Evolutionary conservation across 2,113 vertebrate species (phyloP).

Genomic region (Vidua macroura): DNA sequence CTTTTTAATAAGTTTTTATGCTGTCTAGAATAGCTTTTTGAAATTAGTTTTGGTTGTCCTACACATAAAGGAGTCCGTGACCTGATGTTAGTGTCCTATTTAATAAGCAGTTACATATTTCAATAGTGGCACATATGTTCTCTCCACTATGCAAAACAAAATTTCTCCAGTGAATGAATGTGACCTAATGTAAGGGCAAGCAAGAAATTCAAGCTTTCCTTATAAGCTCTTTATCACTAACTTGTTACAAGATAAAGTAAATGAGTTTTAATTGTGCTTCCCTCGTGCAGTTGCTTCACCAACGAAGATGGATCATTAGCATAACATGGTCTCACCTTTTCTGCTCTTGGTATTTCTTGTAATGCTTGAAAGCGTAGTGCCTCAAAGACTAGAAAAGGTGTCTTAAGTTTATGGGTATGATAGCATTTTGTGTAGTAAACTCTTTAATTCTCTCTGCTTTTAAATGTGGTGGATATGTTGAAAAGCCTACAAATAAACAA

Average conservation of each 20-base stretch:
- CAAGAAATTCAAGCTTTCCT: background rate
- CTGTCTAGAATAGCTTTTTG: background rate
- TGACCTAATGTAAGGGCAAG: background rate
- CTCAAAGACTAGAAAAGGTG: background rate
- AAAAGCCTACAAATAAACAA: background rate
- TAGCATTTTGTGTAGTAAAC: background rate
- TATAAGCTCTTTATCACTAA: conserved; percentile 16
- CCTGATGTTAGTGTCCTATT: conserved; percentile 30
- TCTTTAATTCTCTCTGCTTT: background rate
- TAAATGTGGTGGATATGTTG: background rate
- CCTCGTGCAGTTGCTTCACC: background rate
- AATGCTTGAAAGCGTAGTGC: background rate
- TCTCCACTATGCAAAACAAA: background rate
- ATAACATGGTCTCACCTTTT: background rate
- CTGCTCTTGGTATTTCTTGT: background rate
- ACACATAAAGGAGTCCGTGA: conserved; percentile 5
- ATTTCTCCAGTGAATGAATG: background rate
- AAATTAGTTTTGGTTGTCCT: conserved; percentile 33
- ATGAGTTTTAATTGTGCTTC: conserved; percentile 54
- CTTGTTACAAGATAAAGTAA: conserved; percentile 51
- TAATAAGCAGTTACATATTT: background rate
- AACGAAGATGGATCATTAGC: background rate
- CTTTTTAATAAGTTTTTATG: background rate
- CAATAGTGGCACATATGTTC: background rate
- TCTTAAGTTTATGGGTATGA: background rate